Percentiles rank a stretch among this genome's conserved stretches.
These are phyloP conservation scores for Alexandromys fortis DNA, from an alignment of 2,113 vertebrate genomes.

Conservation along the genomic window DNA sequence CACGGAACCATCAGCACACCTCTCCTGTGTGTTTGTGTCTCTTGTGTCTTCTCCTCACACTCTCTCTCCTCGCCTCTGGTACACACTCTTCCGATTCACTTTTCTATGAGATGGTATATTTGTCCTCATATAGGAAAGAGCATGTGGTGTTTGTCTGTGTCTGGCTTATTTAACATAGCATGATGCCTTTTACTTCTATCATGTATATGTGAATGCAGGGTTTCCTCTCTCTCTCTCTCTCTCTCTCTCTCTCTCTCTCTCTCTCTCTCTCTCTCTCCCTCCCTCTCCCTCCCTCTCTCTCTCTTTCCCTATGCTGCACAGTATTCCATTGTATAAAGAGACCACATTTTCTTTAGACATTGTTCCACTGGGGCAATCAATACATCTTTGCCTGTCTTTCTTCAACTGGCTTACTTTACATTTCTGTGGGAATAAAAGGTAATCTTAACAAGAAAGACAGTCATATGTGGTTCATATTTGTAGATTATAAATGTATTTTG, in stretches of 20 bases:
- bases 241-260: too few relatives aligned
- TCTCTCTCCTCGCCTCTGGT: neutral
- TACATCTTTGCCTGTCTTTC: neutral
- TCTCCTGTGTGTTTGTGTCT: neutral
- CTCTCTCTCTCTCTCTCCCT: too few relatives aligned
- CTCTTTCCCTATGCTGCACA: neutral
- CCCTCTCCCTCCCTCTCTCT: too few relatives aligned
- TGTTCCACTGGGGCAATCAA: neutral
- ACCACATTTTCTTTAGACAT: neutral
- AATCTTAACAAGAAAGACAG: conserved; percentile 18
- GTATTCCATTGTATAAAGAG: too few relatives aligned
- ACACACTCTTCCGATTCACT: neutral
- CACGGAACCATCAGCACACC: neutral
- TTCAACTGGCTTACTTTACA: neutral
- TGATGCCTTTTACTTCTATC: neutral
- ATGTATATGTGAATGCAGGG: too few relatives aligned
- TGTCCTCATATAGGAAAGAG: neutral
- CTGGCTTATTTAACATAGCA: neutral
- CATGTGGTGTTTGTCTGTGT: neutral
- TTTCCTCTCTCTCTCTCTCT: neutral
- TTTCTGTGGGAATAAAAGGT: neutral
- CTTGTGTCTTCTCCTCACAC: neutral
- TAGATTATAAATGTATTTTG: neutral
- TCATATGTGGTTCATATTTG: neutral
- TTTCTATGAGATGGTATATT: too few relatives aligned